Base-by-base conservation (phyloP, 2,113 vertebrate species). In the Hiodon tergisus region DNA sequence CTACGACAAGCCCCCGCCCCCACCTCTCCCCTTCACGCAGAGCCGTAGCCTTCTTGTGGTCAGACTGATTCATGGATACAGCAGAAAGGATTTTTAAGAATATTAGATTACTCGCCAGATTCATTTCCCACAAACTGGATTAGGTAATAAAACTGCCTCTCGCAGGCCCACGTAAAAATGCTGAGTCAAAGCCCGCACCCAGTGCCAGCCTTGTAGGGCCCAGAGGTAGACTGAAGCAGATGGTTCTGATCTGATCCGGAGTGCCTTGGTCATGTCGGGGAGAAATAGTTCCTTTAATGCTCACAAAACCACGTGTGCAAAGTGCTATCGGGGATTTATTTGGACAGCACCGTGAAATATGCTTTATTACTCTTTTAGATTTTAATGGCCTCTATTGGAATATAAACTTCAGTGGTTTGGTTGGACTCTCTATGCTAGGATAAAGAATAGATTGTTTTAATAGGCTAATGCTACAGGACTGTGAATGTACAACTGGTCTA, bases 91-190 rank as follows among this genome's bases (percentile, higher is more conserved):
- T 88, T 87, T 83, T 81, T 82, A 80, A 78, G 82, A 81, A 83
- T 81, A 90, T 90, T 87, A 86, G 84, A 88, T 91, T 89, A 89
- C 13, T 11, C 82, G 71, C 63, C 69, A 74, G 82, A 84, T 86
- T 88, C 83, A 86, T 87, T 80, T 84, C 80, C 86, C 65, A 31
- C 82, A 88, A 90, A 90, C 87, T 87, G 85, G 86, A 89, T 89
- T 89, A 89, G 83, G 80, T 87, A 83, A 87, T 89, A 87, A 89
- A 87, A 83, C 82, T 82, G 73, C 76, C 75, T 76, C 75, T 83
- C 78, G 79, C 77, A 76, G 76, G 79, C 72, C 17, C 46, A 8
- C 14, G 17, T 14, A 46, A 74, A 5, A 72, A 47, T 80, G 85
- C 86, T 86, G 85, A 89, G 84, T 89, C 85, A 86, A 81, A 82